These are phyloP conservation scores for Microtus pennsylvanicus DNA, from an alignment of 2,113 vertebrate genomes.

Conservation along the genomic window DNA sequence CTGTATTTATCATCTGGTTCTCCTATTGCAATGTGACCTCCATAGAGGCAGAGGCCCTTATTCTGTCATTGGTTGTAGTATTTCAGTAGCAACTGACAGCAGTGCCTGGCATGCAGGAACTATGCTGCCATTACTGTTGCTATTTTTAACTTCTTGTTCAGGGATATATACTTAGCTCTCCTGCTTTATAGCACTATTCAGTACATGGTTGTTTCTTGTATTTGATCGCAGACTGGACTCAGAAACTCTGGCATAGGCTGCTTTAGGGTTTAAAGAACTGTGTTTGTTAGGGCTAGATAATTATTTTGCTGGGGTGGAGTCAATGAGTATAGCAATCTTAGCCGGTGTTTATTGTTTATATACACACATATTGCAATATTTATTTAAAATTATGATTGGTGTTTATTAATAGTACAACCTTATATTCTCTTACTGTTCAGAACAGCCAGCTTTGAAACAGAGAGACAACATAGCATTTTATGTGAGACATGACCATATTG, in stretches of 20 bases:
- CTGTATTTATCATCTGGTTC: not conserved
- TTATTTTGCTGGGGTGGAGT: slow-evolving; percentile 76
- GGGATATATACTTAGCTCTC: not conserved
- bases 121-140: not conserved
- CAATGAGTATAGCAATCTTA: slow-evolving; percentile 77
- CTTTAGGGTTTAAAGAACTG: slow-evolving; percentile 64
- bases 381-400: slow-evolving; percentile 44
- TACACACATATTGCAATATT: too few relatives aligned
- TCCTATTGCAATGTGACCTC: not conserved
- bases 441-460: slow-evolving; percentile 72
- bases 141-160: not conserved
- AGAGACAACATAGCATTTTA: slow-evolving; percentile 78
- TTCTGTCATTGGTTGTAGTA: not conserved
- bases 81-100: not conserved
- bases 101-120: not conserved
- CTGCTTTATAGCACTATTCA: not conserved
- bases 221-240: slow-evolving; percentile 47
- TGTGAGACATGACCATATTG: slow-evolving; percentile 69
- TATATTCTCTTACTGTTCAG: slow-evolving; percentile 78
- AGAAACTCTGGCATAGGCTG: slow-evolving; percentile 29
- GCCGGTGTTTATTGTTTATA: slow-evolving; percentile 82
- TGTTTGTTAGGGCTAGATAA: slow-evolving; percentile 81
- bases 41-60: not conserved
- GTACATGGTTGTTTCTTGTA: not conserved
- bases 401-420: slow-evolving; percentile 84